Evolutionary conservation across 64 coral and sea anemone species (phyloP), one percentile per base, ranked within the genome.

Genomic region (Stichodactyla mertensii): DNA sequence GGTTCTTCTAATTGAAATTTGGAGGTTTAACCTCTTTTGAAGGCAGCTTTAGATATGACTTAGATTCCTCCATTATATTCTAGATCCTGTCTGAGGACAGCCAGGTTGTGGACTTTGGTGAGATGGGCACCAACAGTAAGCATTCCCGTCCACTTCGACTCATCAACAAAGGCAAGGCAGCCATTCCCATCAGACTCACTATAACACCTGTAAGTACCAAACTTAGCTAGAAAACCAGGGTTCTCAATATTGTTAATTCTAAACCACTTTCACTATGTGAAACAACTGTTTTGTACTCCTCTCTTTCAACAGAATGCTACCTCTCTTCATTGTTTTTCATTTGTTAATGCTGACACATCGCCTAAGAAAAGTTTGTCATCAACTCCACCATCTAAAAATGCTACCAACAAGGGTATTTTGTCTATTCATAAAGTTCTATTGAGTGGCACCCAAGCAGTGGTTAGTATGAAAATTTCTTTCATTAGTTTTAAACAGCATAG

Each of bases 321-420:
- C 6, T 92, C 90, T 9, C 86, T 92, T 28, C 90, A 92, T 45
- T 92, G 90, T 61, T 92, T 92, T 61, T 88, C 90, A 9, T 92
- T 92, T 88, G 90, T 79, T 52, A 92, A 92, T 84, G 90, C 90
- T 54, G 90, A 92, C 51, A 81, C 90, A 18, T 92, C 90, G 11
- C 90, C 90, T 22, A 83, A 82, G 62, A 88, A 87, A 92, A 84
- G 80, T 16, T 77, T 60, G 20, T 79, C 52, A 12, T 83, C 77
- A 78, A 77, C 90, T 18, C 87, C 90, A 26, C 71, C 86, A 18
- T 26, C 45, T 51, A 79, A 79, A 31, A 19, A 1, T 52, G 77
- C 62, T 66, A n/a, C 22, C 62, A 66, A 66, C 77, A 79, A 79
- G 55, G 82, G 82, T 52, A 54, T 84, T 22, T 31, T 84, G 82